Evolutionary conservation across 2,797 vertebrate genomes (phyloP).

Genomic region (Dendrocincla fuliginosa): DNA sequence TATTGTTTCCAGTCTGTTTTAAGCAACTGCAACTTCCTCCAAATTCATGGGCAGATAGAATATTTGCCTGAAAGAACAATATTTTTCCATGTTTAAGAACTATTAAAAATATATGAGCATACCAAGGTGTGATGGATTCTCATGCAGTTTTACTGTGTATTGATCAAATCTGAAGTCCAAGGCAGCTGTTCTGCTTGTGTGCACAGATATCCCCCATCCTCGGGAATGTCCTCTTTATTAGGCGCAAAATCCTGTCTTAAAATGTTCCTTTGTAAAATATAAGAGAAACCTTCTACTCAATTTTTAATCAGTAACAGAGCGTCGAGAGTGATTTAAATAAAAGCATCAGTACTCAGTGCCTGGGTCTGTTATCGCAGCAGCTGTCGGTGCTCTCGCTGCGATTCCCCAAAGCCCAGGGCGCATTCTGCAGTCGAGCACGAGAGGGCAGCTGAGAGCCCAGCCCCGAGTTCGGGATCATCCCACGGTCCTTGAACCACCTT

Average conservation of each 20-base stretch:
- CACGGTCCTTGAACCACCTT: not conserved
- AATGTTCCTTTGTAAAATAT: not conserved
- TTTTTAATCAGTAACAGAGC: not conserved
- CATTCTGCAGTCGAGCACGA: not conserved
- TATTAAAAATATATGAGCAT: not conserved
- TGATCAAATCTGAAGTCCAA: not conserved
- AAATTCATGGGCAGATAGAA: not conserved
- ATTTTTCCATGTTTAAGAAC: not conserved
- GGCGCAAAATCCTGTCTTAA: not conserved
- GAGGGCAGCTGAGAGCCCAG: not conserved
- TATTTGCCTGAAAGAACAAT: not conserved
- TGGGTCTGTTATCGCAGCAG: not conserved
- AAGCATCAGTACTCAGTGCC: not conserved
- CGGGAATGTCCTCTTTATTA: not conserved
- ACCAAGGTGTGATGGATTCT: not conserved
- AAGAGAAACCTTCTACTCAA: not conserved
- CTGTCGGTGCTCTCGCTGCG: fast-evolving
- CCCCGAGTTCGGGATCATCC: not conserved
- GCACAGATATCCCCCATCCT: not conserved
- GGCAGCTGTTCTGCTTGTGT: not conserved
- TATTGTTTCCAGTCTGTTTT: conserved; percentile 78
- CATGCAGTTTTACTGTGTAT: not conserved
- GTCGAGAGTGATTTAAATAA: not conserved
- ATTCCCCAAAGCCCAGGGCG: not conserved
- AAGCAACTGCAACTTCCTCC: conserved; percentile 27